phyloP scores from a whole-genome alignment of 2,888 invertebrate species.

The Stenichneumon culpator region DNA sequence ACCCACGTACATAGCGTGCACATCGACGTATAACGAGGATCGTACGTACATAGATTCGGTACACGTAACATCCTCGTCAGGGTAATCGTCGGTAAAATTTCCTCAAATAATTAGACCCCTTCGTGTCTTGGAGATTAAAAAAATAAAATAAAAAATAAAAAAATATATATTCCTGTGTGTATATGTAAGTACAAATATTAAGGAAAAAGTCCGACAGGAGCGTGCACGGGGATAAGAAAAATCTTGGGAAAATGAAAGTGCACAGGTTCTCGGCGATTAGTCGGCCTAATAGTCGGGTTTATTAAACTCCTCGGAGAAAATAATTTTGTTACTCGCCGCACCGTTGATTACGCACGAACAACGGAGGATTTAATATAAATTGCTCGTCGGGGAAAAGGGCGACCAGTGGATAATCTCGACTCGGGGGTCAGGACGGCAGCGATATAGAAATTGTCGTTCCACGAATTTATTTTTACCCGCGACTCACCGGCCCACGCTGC shows the following conservation, averaged over 20 bases:
- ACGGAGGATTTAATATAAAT: not conserved
- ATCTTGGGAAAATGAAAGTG: slow-evolving; percentile 53
- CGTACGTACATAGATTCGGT: not conserved
- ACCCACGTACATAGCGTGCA: not conserved
- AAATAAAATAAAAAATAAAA: slow-evolving; percentile 20
- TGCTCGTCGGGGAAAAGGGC: not conserved
- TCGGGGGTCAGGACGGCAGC: slow-evolving; percentile 25
- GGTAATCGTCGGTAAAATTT: slow-evolving; percentile 52
- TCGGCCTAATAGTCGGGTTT: slow-evolving; percentile 25
- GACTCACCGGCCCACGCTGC: not conserved
- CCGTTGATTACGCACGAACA: slow-evolving; percentile 11
- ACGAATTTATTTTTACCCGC: not conserved
- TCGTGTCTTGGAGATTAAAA: not conserved
- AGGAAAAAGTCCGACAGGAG: slow-evolving; percentile 22
- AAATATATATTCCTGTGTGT: not conserved
- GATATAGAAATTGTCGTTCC: slow-evolving; percentile 10
- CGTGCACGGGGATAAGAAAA: slow-evolving; percentile 22
- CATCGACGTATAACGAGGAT: slow-evolving; percentile 16
- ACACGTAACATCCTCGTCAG: slow-evolving; percentile 45
- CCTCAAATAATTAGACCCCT: slow-evolving; percentile 42
- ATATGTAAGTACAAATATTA: not conserved
- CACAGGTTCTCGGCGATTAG: slow-evolving; percentile 7
- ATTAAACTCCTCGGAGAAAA: slow-evolving; percentile 32
- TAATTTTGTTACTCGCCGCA: not conserved
- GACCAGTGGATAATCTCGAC: slow-evolving; percentile 19